Evolutionary conservation across 2,113 vertebrate species (phyloP), one percentile per base, ranked within the genome.

Genomic region (Monopterus albus): DNA sequence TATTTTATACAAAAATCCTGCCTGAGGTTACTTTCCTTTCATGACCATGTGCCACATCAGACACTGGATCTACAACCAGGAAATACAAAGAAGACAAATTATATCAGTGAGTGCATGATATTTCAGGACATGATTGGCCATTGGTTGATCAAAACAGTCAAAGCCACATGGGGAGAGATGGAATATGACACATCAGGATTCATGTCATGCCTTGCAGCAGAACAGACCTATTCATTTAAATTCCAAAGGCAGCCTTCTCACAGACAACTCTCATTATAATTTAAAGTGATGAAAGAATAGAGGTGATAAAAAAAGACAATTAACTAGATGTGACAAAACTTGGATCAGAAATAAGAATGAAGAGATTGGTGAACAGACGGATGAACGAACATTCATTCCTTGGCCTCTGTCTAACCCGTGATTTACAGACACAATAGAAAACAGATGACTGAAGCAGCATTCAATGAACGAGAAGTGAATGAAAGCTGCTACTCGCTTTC

Each of bases 241-340:
- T 78, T 80, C 79, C 50, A 47, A 51, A 70, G 10, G 39, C n/a
- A 7, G 43, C 39, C 57, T 12, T 46, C 72, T 66, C 58, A 20
- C 67, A 74, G 76, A 73, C 55, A 46, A 67, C 61, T 71, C 63
- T 76, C 71, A 59, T 77, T 87, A 78, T 61, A 26, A 79, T 68
- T 77, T 64, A 42, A 81, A 73, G 53, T 29, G 77, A 74, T 64
- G 67, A 73, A 59, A 82, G 60, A 65, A 57, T 5, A 14, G 65
- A 52, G 61, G 38, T 46, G 72, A 74, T 51, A 74, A 68, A 79
- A 69, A 53, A 57, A 74, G 49, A 53, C 42, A 57, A 70, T 79
- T 69, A 82, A 79, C 43, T 43, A 12, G 69, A 69, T 31, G 9
- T 50, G 69, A 83, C 45, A 40, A 60, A 63, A 78, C 56, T 36